Evolutionary conservation across 2,888 invertebrate species (phyloP), one percentile per base, ranked within the genome.

Genomic region (Bembecia ichneumoniformis): DNA sequence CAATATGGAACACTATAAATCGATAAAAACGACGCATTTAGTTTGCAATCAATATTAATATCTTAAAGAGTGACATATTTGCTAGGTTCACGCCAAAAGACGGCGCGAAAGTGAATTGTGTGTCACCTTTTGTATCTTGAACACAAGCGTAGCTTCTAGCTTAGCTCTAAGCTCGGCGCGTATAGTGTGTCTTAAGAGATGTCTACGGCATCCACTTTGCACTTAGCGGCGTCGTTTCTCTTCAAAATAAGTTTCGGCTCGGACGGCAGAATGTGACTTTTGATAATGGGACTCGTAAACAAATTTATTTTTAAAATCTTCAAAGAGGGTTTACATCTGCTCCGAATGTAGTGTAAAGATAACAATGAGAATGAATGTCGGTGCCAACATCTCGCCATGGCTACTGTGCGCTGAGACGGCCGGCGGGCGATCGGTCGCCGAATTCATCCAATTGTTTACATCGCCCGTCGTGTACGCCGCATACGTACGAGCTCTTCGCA

Each of bases 311-410:
- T 62, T 55, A 64, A 28, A 65, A 73, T 71, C 77, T 74, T 81
- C 82, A 83, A 83, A 82, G 82, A 68, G 64, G 63, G 71, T 72
- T 74, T 75, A 71, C 67, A 64, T 68, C 66, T 71, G 62, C 67
- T 71, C 65, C 59, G 64, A 66, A 68, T 68, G 58, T 59, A 63
- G 63, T 52, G 62, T 54, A 74, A 74, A 77, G 65, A 68, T 74
- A 74, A 71, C 74, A 75, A 71, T 71, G 71, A 68, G 52, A 71
- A 75, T 71, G 75, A 74, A 77, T 76, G 71, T 28, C 28, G 28
- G 28, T 28, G 28, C 28, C 28, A 28, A 28, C 28, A 28, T 28
- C 9, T 28, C 28, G 40, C 40, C 40, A 13, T 40, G 14, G 14
- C 40, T 28, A 14, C 13, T n/a, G 13, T 40, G 40, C 28, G 28